phyloP scores from a whole-genome alignment of 53 echinoderm and acorn worm genomes.

The Glandiceps talaboti region DNA sequence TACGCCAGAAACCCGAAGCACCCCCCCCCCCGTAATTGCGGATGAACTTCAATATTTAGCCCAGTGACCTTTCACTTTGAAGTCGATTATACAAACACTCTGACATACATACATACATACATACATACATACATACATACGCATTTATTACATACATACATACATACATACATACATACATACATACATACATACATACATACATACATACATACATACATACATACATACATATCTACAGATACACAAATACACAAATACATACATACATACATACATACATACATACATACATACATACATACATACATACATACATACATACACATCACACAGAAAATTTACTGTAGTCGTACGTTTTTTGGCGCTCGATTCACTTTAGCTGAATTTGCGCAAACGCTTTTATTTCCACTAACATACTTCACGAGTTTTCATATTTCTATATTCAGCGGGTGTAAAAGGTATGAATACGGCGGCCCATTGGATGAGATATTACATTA shows the following conservation, averaged over 20 bases:
- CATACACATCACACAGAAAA: neutral
- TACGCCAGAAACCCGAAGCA: too few species aligned
- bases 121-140: neutral
- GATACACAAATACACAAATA: neutral
- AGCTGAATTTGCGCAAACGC: too few species aligned
- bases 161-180: neutral
- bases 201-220: neutral
- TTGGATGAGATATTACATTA: too few species aligned
- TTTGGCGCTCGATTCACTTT: too few species aligned
- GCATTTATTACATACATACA: neutral
- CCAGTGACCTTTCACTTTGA: too few species aligned
- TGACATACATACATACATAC: neutral
- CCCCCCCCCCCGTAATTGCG: too few species aligned
- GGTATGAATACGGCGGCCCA: too few species aligned
- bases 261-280: neutral
- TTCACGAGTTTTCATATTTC: too few species aligned
- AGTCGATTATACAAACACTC: neutral
- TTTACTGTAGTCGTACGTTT: too few species aligned
- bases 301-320: neutral
- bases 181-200: neutral
- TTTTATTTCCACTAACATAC: too few species aligned
- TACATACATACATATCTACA: neutral
- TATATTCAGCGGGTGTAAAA: too few species aligned
- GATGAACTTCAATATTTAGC: too few species aligned
- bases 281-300: neutral